Base-by-base conservation (phyloP, 2,888 invertebrate species). In the Hirtodrosophila histrioides region DNA sequence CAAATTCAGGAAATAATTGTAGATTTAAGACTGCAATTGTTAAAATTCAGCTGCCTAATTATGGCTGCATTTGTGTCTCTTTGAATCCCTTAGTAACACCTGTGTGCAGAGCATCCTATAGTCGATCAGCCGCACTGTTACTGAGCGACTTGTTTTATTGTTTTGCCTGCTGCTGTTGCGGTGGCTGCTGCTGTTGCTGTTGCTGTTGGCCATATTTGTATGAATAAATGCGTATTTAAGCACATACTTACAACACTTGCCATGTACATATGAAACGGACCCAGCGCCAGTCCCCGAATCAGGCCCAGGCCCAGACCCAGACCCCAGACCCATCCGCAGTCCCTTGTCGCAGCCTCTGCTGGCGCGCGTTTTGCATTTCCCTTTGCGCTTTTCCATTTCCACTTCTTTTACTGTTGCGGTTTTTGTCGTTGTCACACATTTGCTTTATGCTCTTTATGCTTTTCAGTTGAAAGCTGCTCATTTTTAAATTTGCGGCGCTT, bases 161-260 rank as follows among this genome's bases (percentile, higher is more conserved):
- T 83, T 78, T 74, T 75, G 73, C 67, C 66, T 54, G 75, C 78
- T 82, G 78, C 69, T 57, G 61, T 62, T 84, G 67, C 77, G 46
- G 60, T 61, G 58, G 50, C 50, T 58, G 62, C 51, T 36, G 50
- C 61, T 46, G 67, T 64, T 79, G 76, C 63, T 48, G 84, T 50
- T 76, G 70, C 88, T 65, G 76, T 70, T 84, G 75, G 86, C 84
- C 84, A 85, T 85, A 88, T 85, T 85, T 88, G 88, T 77, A 78
- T 89, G 89, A 88, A 86, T 86, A 83, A 88, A 87, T 89, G 89
- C 87, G 89, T 89, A 89, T 89, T 89, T 87, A 88, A 89, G 79
- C 89, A 79, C 87, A 82, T 86, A 86, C 88, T 88, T 88, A 88
- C 88, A 88, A 88, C 86, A 88, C 89, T 86, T 83, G 75, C 75